Evolutionary conservation across 53 echinoderm and acorn worm species (phyloP).

Genomic region (Stichopus horrens): DNA sequence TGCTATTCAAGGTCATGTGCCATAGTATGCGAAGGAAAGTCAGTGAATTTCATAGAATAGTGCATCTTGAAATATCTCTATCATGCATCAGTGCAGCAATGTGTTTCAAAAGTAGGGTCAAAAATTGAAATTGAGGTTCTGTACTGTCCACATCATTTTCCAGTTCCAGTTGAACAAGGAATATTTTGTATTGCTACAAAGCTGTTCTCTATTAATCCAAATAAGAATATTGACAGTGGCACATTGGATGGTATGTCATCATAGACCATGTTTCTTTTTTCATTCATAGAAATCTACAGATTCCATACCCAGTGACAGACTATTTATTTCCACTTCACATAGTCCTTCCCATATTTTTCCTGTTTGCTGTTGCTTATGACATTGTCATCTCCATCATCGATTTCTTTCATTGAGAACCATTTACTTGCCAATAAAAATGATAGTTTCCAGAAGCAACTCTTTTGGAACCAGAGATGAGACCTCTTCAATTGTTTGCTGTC

Average conservation of each 20-base stretch:
- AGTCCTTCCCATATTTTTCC: constrained; percentile 76
- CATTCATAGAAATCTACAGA: constrained; percentile 67
- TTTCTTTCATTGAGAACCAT: constrained; percentile 23
- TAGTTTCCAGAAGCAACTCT: background rate
- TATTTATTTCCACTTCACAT: constrained; percentile 75
- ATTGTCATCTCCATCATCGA: constrained; percentile 65
- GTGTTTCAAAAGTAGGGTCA: too few relatives aligned
- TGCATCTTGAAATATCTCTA: too few relatives aligned
- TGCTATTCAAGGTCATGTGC: too few relatives aligned
- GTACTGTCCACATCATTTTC: too few relatives aligned
- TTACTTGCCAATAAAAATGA: background rate
- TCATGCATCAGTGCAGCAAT: too few relatives aligned
- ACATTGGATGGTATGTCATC: background rate
- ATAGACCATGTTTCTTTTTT: background rate
- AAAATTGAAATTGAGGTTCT: too few relatives aligned
- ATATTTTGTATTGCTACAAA: too few relatives aligned
- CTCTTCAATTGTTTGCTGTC: background rate
- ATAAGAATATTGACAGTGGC: too few relatives aligned
- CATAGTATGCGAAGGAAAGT: too few relatives aligned
- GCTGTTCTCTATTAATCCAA: too few relatives aligned
- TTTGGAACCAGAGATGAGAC: background rate
- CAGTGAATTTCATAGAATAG: too few relatives aligned
- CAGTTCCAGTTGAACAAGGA: too few relatives aligned
- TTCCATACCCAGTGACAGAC: constrained; percentile 74
- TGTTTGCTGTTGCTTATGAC: constrained; percentile 88